Evolutionary conservation across 2,113 vertebrate species (phyloP), one percentile per base, ranked within the genome.

Genomic region (Paedocypris sp.): DNA sequence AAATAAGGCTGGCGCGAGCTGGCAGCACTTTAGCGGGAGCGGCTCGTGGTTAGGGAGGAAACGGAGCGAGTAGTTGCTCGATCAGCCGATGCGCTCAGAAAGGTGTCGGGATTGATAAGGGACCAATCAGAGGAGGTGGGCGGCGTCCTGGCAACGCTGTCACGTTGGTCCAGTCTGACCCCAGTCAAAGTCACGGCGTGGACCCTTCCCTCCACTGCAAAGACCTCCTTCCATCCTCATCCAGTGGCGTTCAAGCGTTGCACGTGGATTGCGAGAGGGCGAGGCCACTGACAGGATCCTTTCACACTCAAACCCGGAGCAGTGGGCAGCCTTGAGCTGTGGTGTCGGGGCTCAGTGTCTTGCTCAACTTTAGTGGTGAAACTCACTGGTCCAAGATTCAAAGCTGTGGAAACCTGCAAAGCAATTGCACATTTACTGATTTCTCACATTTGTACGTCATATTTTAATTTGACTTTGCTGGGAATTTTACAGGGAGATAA

Each of bases 1-100:
- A 77, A 79, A 67, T 85, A 82, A 63, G 71, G 80, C 80, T 76
- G 81, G 79, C 64, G 20, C 18, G 13, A 23, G 43, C 61, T 52
- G 15, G 60, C 36, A 26, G 31, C 52, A 25, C 59, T 62, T 51
- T 78, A 85, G 80, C 81, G 79, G 75, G 75, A 78, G 79, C 70
- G 84, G 73, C 80, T 85, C 79, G 82, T 83, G 85, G 81, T 82
- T 77, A 79, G 75, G 49, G 28, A 62, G 76, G 78, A 81, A 77
- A 73, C 73, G 76, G 77, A 80, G 86, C 88, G 86, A 87, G 87
- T 87, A 86, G 81, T 79, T 83, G 82, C 54, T 85, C 82, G 85
- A 87, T 89, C 78, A 86, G 83, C 80, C 77, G 84, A 88, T 83
- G 85, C 87, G 85, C 85, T 82, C 79, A 80, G 76, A 83, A 88